Evolutionary conservation across 1,140 invertebrate species (phyloP).

Genomic region (Leptopilina clavipes): DNA sequence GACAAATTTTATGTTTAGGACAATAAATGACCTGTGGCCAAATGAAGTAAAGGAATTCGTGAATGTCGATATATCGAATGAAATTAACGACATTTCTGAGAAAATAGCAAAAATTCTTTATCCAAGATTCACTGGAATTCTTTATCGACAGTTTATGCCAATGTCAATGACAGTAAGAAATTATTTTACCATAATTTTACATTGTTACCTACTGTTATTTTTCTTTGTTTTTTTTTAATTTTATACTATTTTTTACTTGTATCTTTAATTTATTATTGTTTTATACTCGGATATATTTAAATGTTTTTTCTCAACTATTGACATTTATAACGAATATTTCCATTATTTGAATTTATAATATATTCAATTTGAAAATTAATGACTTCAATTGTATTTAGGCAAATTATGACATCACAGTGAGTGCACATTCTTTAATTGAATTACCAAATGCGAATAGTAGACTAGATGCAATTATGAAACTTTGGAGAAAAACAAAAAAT

Average conservation of each 20-base stretch:
- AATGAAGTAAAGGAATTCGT: conserved; percentile 85
- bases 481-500: conserved; percentile 90
- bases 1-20: conserved; percentile 76
- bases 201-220: no score
- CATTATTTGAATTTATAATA: no score
- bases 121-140: conserved; percentile 78
- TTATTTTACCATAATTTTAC: no score
- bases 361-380: no score
- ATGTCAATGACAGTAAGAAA: conserved; percentile 63
- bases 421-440: conserved; percentile 89
- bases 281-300: no score
- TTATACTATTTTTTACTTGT: no score
- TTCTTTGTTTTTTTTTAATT: no score
- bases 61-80: conserved; percentile 84
- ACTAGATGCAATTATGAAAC: conserved; percentile 82
- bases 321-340: conserved; percentile 41
- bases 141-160: conserved; percentile 88
- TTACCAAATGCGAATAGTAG: conserved; percentile 80
- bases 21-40: conserved; percentile 82
- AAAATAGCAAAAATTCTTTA: conserved; percentile 80
- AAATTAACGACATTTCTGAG: conserved; percentile 88
- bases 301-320: conserved; percentile 35
- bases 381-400: conserved; percentile 76
- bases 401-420: conserved; percentile 87
- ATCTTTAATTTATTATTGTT: no score